Evolutionary conservation across 2,888 invertebrate species (phyloP), one percentile per base, ranked within the genome.

Genomic region (Autographa gamma): DNA sequence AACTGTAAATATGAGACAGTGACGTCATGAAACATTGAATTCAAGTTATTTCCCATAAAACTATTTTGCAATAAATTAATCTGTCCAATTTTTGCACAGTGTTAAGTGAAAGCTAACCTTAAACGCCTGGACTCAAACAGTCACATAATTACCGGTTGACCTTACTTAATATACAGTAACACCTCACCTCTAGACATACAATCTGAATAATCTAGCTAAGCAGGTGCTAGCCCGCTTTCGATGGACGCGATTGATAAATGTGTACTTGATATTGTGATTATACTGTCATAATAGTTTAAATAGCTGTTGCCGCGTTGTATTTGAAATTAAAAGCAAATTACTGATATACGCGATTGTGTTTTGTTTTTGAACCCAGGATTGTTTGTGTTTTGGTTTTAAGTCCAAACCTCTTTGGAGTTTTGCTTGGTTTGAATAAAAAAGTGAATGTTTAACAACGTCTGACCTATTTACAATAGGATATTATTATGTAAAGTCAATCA

Each of bases 231-330:
- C 61, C 66, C 63, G 54, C 56, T 38, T 52, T 71, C 56, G 84
- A 82, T 82, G 82, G 84, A 72, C 82, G 79, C 73, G 31, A 71
- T 81, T 76, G 82, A 82, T 82, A 82, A 81, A 72, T 80, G 61
- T 69, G 81, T 80, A 72, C 81, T 78, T 77, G 73, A 72, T 77
- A 72, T 63, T 58, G 60, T 69, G 64, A 83, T 81, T 73, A 75
- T 77, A 66, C 63, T 34, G 31, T 59, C 43, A 32, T n/a, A 60
- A 14, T 52, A 25, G 31, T 8, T 19, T 54, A 41, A 71, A 67
- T 67, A 77, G 65, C 60, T 72, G 70, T 71, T 69, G 58, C 52
- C 65, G 73, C 60, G 61, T 69, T 65, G 61, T 64, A 71, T 61
- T 65, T 68, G 19, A 25, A 11, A 25, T 13, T 19, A 11, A 3